A percentile compares a stretch with the other conserved stretches of the same genome.
phyloP scores from a whole-genome alignment of 1,140 invertebrate genomes.

The Tetranychus urticae region DNA sequence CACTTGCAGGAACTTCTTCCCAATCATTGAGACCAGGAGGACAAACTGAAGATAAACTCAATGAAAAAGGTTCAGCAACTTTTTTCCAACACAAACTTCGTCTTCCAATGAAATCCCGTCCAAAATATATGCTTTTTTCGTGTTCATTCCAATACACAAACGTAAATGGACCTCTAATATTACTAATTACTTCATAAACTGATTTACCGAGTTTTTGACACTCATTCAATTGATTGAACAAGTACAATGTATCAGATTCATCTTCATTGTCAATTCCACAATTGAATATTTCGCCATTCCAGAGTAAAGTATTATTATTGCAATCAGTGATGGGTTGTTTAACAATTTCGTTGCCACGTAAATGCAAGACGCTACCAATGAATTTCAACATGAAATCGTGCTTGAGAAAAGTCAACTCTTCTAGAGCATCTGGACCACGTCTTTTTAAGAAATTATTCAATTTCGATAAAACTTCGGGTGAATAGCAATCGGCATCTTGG shows the following conservation, averaged over 20 bases:
- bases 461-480: neutral
- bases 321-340: slow-evolving; percentile 33
- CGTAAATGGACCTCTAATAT: slow-evolving; percentile 53
- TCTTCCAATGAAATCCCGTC: slow-evolving; percentile 57
- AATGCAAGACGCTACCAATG: neutral
- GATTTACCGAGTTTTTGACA: slow-evolving; percentile 15
- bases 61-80: slow-evolving; percentile 11
- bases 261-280: slow-evolving; percentile 18
- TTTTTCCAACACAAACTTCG: slow-evolving; percentile 44
- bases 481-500: neutral
- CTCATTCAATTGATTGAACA: neutral
- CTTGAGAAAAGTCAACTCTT: too few species aligned
- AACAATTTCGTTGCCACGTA: neutral
- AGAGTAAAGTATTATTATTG: slow-evolving; percentile 35
- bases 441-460: neutral
- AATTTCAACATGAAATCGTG: neutral
- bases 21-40: slow-evolving; percentile 11
- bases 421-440: neutral
- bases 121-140: slow-evolving; percentile 43
- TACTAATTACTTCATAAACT: slow-evolving; percentile 24
- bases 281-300: slow-evolving; percentile 55
- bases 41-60: slow-evolving; percentile 16
- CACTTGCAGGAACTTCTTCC: slow-evolving; percentile 44
- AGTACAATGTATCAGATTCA: slow-evolving; percentile 1
- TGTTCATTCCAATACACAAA: slow-evolving; percentile 48